These are phyloP conservation scores for Drosophila meridionalis DNA, from an alignment of 2,888 invertebrate genomes.

Conservation along the genomic window DNA sequence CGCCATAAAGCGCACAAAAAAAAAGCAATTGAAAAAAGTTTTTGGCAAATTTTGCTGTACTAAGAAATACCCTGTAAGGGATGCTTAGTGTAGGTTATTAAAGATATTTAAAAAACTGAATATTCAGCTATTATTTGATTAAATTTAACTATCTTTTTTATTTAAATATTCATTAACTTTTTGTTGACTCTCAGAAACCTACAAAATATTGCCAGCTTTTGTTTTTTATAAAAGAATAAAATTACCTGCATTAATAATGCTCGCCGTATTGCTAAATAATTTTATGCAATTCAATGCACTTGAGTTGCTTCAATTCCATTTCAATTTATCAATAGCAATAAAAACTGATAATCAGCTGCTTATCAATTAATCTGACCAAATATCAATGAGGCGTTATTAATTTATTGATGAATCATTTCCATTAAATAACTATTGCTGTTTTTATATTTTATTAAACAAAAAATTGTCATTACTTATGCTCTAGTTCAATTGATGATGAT, in stretches of 20 bases:
- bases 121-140: background rate
- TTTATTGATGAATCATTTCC: background rate
- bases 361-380: slow-evolving; percentile 8
- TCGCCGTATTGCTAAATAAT: background rate
- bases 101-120: too few species aligned
- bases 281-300: slow-evolving; percentile 1
- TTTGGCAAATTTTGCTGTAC: background rate
- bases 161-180: background rate
- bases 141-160: background rate
- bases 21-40: background rate
- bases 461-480: background rate
- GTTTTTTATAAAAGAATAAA: background rate
- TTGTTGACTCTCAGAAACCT: background rate
- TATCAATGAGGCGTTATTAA: slow-evolving; percentile 4
- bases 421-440: background rate
- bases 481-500: background rate
- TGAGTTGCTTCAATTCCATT: slow-evolving; percentile 7
- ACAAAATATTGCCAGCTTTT: background rate
- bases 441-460: background rate
- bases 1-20: slow-evolving; percentile 10
- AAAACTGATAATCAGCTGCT: slow-evolving; percentile 13
- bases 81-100: rapidly evolving
- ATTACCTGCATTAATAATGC: background rate
- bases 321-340: background rate
- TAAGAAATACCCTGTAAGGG: slow-evolving; percentile 6